Conservation (phyloP, 1,140 invertebrate species). For the Chymomyza costata region DNA sequence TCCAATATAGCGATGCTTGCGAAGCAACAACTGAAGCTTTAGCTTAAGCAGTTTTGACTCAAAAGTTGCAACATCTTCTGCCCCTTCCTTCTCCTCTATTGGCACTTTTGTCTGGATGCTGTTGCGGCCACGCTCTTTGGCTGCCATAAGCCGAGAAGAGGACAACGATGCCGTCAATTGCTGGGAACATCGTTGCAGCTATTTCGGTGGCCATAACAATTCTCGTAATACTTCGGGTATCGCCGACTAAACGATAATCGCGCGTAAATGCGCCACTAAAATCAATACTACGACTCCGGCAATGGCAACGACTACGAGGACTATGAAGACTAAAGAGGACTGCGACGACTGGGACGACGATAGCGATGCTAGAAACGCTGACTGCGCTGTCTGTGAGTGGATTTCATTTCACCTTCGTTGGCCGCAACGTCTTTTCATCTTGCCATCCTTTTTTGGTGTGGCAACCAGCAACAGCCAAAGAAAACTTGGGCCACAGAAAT, state of each 20-base stretch:
- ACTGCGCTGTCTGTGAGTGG: conserved; percentile 27
- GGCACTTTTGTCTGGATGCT: no score
- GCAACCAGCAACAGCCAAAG: conserved; percentile 11
- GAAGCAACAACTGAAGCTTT: no score
- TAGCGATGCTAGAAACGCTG: no score
- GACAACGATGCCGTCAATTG: conserved; percentile 35
- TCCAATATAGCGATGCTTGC: no score
- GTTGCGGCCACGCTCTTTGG: no score
- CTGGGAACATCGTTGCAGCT: conserved; percentile 53
- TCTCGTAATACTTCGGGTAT: conserved; percentile 72
- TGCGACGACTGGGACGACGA: conserved; percentile 12
- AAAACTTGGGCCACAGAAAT: conserved; percentile 28
- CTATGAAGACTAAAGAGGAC: conserved; percentile 2
- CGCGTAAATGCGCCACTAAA: conserved; percentile 72
- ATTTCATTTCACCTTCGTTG: conserved; percentile 56
- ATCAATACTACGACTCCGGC: conserved; percentile 63
- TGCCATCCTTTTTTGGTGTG: conserved; percentile 38
- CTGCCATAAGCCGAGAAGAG: conserved; percentile 33
- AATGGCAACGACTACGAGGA: conserved; percentile 18
- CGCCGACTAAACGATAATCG: conserved; percentile 71
- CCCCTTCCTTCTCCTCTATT: no score
- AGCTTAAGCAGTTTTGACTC: no score
- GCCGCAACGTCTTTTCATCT: conserved; percentile 26
- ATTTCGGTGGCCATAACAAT: conserved; percentile 68
- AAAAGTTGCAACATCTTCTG: no score